Percentiles rank a stretch among this genome's conserved stretches.
Evolutionary conservation across 2,888 invertebrate species (phyloP).

Genomic region (Perithous albicinctus): DNA sequence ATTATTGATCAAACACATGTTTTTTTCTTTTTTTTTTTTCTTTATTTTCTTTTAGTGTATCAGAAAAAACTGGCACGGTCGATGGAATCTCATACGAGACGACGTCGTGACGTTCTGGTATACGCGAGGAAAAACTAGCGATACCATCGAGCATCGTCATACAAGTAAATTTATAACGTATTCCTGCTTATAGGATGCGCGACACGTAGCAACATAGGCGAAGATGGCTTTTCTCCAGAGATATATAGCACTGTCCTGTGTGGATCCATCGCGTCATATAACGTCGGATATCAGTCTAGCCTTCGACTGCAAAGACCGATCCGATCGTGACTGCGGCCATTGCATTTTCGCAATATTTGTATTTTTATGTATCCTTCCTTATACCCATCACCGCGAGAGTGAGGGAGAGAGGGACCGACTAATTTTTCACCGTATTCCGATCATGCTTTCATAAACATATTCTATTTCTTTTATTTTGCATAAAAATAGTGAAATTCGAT

Average conservation of each 20-base stretch:
- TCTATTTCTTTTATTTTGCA: conserved; percentile 16
- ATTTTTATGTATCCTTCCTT: conserved; percentile 66
- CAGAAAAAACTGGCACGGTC: conserved; percentile 8
- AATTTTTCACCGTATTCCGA: conserved; percentile 50
- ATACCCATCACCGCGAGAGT: conserved; percentile 38
- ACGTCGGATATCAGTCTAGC: conserved; percentile 45
- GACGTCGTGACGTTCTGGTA: conserved; percentile 56
- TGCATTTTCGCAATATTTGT: conserved; percentile 48
- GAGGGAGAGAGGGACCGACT: not conserved
- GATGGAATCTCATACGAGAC: conserved; percentile 55
- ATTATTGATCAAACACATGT: not conserved
- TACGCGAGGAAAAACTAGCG: conserved; percentile 21
- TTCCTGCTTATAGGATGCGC: conserved; percentile 57
- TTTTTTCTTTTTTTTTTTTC: not conserved
- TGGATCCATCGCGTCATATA: conserved; percentile 39
- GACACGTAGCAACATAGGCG: conserved; percentile 58
- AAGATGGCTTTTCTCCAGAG: conserved; percentile 61
- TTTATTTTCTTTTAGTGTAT: not conserved
- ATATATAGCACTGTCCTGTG: conserved; percentile 25
- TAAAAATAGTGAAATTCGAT: no score
- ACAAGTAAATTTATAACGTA: conserved; percentile 58
- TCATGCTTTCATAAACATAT: conserved; percentile 61
- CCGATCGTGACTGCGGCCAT: conserved; percentile 38
- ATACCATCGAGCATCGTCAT: conserved; percentile 20
- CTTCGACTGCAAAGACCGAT: conserved; percentile 26